phyloP scores from a whole-genome alignment of 1,140 invertebrate species.

The Lordiphosa clarofinis region DNA sequence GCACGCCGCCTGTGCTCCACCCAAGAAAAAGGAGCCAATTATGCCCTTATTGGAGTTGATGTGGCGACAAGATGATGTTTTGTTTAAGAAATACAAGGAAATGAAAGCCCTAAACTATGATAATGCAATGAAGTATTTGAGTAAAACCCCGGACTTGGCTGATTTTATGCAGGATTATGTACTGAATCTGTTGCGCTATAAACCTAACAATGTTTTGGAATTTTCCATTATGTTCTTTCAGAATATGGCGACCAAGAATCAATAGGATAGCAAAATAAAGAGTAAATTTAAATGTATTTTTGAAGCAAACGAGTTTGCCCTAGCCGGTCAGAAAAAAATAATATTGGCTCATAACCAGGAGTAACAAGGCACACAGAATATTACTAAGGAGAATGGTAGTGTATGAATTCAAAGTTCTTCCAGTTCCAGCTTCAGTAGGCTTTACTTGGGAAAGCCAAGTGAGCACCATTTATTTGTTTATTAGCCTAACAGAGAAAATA shows the following conservation, averaged over 20 bases:
- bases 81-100: constrained; percentile 34
- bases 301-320: no score
- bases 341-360: no score
- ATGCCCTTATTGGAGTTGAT: constrained; percentile 62
- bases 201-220: constrained; percentile 64
- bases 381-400: no score
- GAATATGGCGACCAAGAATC: constrained; percentile 35
- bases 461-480: no score
- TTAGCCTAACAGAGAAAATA: no score
- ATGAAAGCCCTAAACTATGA: constrained; percentile 62
- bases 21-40: constrained; percentile 29
- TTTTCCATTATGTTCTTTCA: constrained; percentile 72
- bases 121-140: constrained; percentile 50
- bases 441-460: no score
- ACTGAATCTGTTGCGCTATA: constrained; percentile 61
- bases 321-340: no score
- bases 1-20: constrained; percentile 49
- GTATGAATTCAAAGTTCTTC: no score
- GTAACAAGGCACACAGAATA: no score
- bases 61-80: constrained; percentile 53
- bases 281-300: not conserved
- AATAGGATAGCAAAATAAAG: not conserved
- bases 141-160: constrained; percentile 42
- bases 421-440: no score
- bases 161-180: constrained; percentile 70